phyloP scores from a whole-genome alignment of 2,797 vertebrate genomes.

The Tragelaphus oryx region DNA sequence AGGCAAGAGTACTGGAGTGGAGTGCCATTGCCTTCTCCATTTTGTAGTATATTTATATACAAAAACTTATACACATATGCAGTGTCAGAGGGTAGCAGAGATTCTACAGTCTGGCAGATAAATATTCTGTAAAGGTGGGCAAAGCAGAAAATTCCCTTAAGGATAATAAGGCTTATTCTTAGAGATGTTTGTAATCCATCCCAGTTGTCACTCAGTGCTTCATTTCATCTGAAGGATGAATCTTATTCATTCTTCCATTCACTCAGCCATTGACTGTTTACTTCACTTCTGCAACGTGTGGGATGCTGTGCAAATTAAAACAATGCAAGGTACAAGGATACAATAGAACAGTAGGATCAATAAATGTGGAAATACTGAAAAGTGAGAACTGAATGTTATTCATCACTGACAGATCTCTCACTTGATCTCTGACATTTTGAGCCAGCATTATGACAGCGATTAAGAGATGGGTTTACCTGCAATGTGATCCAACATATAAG shows the following conservation, averaged over 20 bases:
- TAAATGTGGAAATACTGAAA: not conserved
- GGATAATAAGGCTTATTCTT: not conserved
- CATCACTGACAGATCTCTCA: not conserved
- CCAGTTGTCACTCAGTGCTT: not conserved
- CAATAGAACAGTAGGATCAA: not conserved
- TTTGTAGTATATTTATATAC: not conserved
- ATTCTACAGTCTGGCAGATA: not conserved
- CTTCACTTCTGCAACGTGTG: not conserved
- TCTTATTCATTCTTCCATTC: not conserved
- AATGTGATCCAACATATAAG: not conserved
- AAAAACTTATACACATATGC: not conserved
- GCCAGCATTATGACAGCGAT: not conserved
- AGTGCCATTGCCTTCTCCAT: no score
- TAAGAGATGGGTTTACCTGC: not conserved
- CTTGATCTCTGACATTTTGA: not conserved
- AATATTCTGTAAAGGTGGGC: not conserved
- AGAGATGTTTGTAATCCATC: not conserved
- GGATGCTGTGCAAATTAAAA: not conserved
- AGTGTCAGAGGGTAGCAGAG: not conserved
- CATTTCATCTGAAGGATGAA: not conserved
- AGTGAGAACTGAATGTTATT: not conserved
- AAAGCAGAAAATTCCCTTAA: not conserved
- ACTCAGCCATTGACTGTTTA: not conserved
- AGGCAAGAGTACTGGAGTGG: no score
- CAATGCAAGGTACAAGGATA: not conserved